A percentile compares a stretch with the other conserved stretches of the same genome.
Conservation (phyloP, 2,797 vertebrate species). For the Gambelia wislizenii region DNA sequence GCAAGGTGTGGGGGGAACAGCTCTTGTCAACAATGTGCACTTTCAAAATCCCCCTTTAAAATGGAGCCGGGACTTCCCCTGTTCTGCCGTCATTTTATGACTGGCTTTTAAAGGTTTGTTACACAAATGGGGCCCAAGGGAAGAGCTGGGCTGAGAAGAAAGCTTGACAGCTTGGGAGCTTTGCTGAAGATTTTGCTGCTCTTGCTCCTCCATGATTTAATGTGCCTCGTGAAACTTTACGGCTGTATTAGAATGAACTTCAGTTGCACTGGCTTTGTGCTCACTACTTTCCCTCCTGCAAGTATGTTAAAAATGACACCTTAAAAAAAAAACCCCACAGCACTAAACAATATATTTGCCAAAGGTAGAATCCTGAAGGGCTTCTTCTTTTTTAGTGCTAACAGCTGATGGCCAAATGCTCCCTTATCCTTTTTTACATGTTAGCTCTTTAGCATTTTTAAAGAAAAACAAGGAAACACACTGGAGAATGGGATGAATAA, state of each 20-base stretch:
- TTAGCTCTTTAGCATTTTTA: not conserved
- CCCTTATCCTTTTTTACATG: not conserved
- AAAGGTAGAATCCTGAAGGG: not conserved
- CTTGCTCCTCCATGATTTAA: constrained; percentile 67
- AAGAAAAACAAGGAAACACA: not conserved
- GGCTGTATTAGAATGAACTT: constrained; percentile 73
- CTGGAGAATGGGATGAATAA: not conserved
- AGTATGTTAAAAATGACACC: constrained; percentile 43
- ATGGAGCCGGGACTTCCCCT: constrained; percentile 44
- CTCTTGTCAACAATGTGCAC: not conserved
- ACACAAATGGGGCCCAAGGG: constrained; percentile 67
- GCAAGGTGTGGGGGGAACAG: too few species aligned
- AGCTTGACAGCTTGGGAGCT: constrained; percentile 50
- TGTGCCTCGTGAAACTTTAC: constrained; percentile 67
- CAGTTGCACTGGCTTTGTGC: constrained; percentile 63
- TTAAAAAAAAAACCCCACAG: not conserved
- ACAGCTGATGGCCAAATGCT: not conserved
- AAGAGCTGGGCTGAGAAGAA: constrained; percentile 52
- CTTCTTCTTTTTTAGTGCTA: not conserved
- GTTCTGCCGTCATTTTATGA: constrained; percentile 66
- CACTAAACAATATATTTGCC: not conserved
- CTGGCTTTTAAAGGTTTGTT: constrained; percentile 58
- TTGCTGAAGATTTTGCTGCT: constrained; percentile 61
- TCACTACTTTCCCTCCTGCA: constrained; percentile 10
- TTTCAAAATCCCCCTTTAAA: constrained; percentile 24